Conservation (phyloP, 2,113 vertebrate genomes). For the Etheostoma cragini region DNA sequence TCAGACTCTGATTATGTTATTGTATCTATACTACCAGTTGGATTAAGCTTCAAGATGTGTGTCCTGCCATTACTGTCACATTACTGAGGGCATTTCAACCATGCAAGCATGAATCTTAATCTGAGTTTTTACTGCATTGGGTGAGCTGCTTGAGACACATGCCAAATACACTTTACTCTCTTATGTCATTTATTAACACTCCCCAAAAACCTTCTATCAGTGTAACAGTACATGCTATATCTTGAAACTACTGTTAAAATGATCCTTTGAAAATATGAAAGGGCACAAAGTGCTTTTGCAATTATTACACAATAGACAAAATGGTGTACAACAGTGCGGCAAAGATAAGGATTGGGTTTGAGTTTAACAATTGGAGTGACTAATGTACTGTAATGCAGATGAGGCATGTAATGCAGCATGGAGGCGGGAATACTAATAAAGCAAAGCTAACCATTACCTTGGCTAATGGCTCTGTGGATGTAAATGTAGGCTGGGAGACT, state of each 20-base stretch:
- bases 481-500: background rate
- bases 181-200: background rate
- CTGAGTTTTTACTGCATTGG: background rate
- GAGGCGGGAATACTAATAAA: background rate
- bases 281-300: background rate
- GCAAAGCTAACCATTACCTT: background rate
- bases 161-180: background rate
- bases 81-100: slow-evolving; percentile 13
- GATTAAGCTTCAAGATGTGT: slow-evolving; percentile 22
- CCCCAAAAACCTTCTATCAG: background rate
- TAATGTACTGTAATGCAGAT: background rate
- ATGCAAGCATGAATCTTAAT: slow-evolving; percentile 8
- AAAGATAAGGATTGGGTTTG: background rate
- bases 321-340: background rate
- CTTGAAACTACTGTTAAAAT: background rate
- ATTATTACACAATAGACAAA: background rate
- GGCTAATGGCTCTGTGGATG: background rate
- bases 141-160: background rate
- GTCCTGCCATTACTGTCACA: slow-evolving; percentile 1
- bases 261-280: background rate
- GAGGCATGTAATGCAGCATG: background rate
- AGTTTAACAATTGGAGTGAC: background rate
- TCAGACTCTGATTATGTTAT: slow-evolving; percentile 10
- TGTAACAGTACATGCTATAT: background rate
- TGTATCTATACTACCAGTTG: slow-evolving; percentile 14